Base-by-base conservation (phyloP, 2,888 invertebrate genomes). In the Hirtodrosophila duncani region DNA sequence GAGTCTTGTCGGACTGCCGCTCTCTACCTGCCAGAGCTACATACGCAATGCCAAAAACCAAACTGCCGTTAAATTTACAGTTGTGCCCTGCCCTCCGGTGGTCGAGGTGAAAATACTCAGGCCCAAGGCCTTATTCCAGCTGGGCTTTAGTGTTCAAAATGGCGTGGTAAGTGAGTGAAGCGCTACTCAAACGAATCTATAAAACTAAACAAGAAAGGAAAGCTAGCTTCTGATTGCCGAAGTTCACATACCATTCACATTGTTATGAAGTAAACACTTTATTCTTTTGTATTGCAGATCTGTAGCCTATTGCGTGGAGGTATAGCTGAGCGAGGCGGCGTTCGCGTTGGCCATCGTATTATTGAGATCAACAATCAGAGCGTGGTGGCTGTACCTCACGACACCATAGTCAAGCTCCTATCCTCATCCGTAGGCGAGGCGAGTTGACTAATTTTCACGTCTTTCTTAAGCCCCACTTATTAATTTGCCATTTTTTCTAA, bases 321-420 rank as follows among this genome's bases (percentile, higher is more conserved):
- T 43, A 99, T 99, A 71, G 99, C 99, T 39, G 99, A 99, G 88
- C 90, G 99, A 66, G 99, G 99, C 63, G 99, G 99, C 23, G 98
- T 99, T 58, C 91, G 99, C 63, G 99, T 99, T 14, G 99, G 99
- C 0, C 99, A 99, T 88, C 92, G 99, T 81, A 99, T 99, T 87
- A 99, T 99, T 83, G 99, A 99, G 91, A 99, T 99, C 84, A 99
- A 99, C 90, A 94, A 97, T 88, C 98, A 98, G 89, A 98, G 98
- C 88, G 99, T 99, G 53, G 99, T 99, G 53, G 99, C 99, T 71
- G 99, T 99, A 69, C 98, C 98, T 72, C 99, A 99, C 89, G 99
- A 99, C 87, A 95, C 97, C 86, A 99, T 99, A 86, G 99, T 99
- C 85, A 98, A 98, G 89, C 91, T 99, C 86, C 90, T 99, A 71